Percentiles rank a stretch among this genome's conserved stretches.
These are phyloP conservation scores for Gobio occitaniae DNA, from an alignment of 2,797 vertebrate genomes.

Conservation along the genomic window DNA sequence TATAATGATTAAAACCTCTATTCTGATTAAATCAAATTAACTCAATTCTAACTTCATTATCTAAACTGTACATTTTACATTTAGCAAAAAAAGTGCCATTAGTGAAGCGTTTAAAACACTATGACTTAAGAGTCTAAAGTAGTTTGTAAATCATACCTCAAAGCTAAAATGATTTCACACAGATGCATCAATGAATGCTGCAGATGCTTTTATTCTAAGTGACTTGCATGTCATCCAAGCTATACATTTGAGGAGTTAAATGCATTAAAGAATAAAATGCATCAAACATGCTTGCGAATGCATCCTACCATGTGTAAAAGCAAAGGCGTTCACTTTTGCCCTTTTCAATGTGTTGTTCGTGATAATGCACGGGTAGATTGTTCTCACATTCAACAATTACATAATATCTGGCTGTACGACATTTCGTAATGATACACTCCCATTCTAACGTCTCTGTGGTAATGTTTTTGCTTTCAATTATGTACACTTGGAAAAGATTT, in stretches of 20 bases:
- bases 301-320: no score
- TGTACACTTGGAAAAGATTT: not conserved
- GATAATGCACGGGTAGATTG: not conserved
- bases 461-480: not conserved
- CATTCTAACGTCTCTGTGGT: no score
- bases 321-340: rapidly evolving
- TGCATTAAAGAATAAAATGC: no score
- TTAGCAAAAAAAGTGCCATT: no score
- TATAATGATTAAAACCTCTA: no score
- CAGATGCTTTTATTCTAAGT: not conserved
- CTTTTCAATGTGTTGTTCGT: rapidly evolving
- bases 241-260: not conserved
- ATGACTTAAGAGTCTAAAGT: not conserved
- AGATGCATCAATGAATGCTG: not conserved
- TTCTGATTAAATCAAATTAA: no score
- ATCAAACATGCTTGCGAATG: no score
- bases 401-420: not conserved
- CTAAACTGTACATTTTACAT: no score
- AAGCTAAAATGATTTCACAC: not conserved
- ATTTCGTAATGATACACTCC: not conserved
- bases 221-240: not conserved
- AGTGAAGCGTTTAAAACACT: no score
- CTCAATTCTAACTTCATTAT: no score
- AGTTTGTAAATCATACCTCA: not conserved
- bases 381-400: not conserved